Evolutionary conservation across 53 echinoderm and acorn worm genomes (phyloP), one percentile per base, ranked within the genome.

Genomic region (Henricia sp.): DNA sequence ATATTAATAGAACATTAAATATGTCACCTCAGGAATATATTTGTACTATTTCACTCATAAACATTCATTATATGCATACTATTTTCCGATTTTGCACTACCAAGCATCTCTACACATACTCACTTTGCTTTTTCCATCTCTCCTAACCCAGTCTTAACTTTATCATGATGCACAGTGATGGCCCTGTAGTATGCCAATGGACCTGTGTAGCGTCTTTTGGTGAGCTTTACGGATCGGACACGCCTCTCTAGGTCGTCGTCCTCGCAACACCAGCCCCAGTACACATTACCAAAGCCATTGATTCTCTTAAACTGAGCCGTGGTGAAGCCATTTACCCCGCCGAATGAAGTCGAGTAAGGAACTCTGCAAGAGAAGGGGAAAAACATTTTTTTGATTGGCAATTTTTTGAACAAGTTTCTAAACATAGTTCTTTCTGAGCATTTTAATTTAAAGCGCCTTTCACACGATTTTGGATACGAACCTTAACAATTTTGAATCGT

Each of bases 241-340:
- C 84, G 29, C 8, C 32, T 21, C 38, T 64, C n/a, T 8, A 84
- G 13, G 57, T 84, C 84, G 34, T 84, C 84, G 25, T 84, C 84
- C 26, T 84, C 84, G 24, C 84, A 68, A 35, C 84, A 68, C 84
- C 84, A 84, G 11, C 84, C 84, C 84, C 71, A 71, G 71, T 69
- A 84, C 4, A 38, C 56, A 12, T 84, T 84, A 17, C 53, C 23
- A 0, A 84, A 70, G 3, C 84, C 84, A 21, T 84, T 84, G 55
- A 84, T 84, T 1, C 0, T 29, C 30, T 32, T 17, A 24, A 84
- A 69, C 4, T 70, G 84, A 5, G 38, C 37, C 6, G 53, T 56
- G 24, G 70, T 71, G n/a, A 84, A 55, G 27, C 84, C 84, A 38
- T 10, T 29, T 5, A 84, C 71, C 1, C 84, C 71, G 26, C 84